These are phyloP conservation scores for Alexandromys fortis DNA, from an alignment of 2,113 vertebrate species.

Conservation along the genomic window DNA sequence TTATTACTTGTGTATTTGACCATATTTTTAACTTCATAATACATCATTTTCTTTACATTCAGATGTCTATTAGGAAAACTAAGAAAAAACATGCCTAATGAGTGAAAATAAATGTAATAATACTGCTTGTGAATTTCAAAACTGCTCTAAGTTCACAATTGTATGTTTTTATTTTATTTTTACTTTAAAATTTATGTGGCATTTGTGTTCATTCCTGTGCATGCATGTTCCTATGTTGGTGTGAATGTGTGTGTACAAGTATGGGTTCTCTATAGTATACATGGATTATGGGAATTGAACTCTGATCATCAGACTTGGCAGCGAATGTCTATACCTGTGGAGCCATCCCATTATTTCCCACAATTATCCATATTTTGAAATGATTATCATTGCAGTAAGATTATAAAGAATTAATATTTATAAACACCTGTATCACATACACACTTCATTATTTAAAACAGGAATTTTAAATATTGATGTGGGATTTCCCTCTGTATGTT, in stretches of 20 bases:
- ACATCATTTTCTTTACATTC: background rate
- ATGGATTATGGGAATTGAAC: background rate
- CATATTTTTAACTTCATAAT: background rate
- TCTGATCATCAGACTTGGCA: background rate
- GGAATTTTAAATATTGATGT: no score
- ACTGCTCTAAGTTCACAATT: background rate
- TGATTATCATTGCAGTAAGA: background rate
- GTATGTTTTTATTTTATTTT: background rate
- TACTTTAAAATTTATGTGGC: background rate
- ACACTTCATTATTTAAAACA: background rate
- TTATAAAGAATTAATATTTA: background rate
- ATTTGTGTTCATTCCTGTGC: background rate
- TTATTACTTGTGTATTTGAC: background rate
- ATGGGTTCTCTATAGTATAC: background rate
- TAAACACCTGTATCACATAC: background rate
- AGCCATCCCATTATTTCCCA: background rate
- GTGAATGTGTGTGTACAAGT: background rate
- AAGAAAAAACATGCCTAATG: background rate
- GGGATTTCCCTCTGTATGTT: no score
- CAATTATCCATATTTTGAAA: background rate
- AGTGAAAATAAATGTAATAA: background rate
- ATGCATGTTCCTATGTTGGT: background rate
- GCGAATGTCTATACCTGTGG: background rate
- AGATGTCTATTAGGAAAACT: background rate
- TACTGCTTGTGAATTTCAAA: background rate